Conservation (phyloP, 2,888 invertebrate species). For the Mesochorus sp. region DNA sequence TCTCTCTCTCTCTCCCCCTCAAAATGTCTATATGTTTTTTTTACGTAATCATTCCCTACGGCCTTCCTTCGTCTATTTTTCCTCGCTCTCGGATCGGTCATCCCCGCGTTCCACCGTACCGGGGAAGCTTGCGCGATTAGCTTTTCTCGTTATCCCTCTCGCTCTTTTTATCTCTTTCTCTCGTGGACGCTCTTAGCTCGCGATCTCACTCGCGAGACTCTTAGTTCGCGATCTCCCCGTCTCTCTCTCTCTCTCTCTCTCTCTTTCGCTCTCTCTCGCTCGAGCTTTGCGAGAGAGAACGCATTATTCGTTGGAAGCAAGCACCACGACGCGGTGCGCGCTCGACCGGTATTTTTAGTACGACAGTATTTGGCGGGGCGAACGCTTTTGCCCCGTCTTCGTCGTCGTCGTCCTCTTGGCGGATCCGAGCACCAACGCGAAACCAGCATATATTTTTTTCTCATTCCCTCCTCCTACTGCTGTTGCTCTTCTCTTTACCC, state of each 20-base stretch:
- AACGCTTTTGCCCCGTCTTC: conserved; percentile 67
- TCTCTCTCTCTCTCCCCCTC: neutral
- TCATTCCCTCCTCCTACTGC: conserved; percentile 12
- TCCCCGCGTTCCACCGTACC: conserved; percentile 34
- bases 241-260: conserved; percentile 8
- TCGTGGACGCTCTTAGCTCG: neutral
- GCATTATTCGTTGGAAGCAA: conserved; percentile 73
- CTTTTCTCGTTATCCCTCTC: conserved; percentile 50
- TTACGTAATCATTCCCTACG: conserved; percentile 74
- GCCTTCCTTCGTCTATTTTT: conserved; percentile 64
- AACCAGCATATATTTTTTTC: conserved; percentile 39
- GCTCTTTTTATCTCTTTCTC: too few relatives aligned
- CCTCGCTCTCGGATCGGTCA: conserved; percentile 51
- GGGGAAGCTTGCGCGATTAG: conserved; percentile 48
- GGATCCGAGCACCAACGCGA: conserved; percentile 46
- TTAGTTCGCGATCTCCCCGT: conserved; percentile 17
- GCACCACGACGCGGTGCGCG: conserved; percentile 72
- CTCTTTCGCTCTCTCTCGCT: conserved; percentile 29
- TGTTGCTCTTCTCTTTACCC: neutral
- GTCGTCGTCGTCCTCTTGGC: conserved; percentile 62
- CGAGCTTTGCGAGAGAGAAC: conserved; percentile 66
- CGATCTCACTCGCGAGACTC: neutral
- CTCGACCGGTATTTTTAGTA: conserved; percentile 79
- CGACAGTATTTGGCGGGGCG: conserved; percentile 81
- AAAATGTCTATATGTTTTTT: conserved; percentile 56